phyloP scores from a whole-genome alignment of 1,140 invertebrate species.

The Orius laevigatus region DNA sequence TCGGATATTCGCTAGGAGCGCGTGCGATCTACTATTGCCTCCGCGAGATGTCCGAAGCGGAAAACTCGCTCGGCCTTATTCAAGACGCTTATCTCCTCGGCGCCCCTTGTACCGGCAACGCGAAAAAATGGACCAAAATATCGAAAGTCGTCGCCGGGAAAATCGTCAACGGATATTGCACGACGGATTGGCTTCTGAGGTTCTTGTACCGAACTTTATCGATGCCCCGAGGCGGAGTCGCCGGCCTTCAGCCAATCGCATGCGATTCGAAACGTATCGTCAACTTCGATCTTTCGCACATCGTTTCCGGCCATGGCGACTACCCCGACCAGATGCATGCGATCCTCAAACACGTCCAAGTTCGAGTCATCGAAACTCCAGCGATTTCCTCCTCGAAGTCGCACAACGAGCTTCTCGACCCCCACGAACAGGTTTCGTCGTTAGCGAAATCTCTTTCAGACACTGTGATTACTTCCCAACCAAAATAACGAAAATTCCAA shows the following conservation, averaged over 20 bases:
- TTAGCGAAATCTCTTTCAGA: too few species aligned
- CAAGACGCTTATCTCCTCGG: constrained; percentile 55
- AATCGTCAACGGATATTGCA: constrained; percentile 40
- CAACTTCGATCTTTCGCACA: constrained; percentile 43
- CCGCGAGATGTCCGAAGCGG: constrained; percentile 35
- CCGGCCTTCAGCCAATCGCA: constrained; percentile 40
- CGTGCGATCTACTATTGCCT: constrained; percentile 46
- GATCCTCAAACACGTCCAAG: constrained; percentile 29
- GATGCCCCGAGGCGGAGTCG: constrained; percentile 36
- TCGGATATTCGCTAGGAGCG: constrained; percentile 56
- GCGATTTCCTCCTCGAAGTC: too few species aligned
- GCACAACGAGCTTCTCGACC: too few species aligned
- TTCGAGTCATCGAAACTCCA: constrained; percentile 17
- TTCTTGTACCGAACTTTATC: constrained; percentile 49
- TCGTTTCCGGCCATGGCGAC: constrained; percentile 30
- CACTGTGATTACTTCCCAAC: too few species aligned
- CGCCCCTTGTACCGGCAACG: constrained; percentile 41
- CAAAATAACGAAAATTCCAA: too few species aligned
- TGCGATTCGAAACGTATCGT: constrained; percentile 36
- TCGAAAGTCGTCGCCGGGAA: constrained; percentile 40
- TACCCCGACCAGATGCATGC: constrained; percentile 43
- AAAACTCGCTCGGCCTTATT: constrained; percentile 42
- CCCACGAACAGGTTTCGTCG: too few species aligned
- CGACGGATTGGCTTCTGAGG: constrained; percentile 48
- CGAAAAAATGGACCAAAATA: constrained; percentile 33